Base-by-base conservation (phyloP, 2,113 vertebrate genomes). In the Beaufortia kweichowensis region DNA sequence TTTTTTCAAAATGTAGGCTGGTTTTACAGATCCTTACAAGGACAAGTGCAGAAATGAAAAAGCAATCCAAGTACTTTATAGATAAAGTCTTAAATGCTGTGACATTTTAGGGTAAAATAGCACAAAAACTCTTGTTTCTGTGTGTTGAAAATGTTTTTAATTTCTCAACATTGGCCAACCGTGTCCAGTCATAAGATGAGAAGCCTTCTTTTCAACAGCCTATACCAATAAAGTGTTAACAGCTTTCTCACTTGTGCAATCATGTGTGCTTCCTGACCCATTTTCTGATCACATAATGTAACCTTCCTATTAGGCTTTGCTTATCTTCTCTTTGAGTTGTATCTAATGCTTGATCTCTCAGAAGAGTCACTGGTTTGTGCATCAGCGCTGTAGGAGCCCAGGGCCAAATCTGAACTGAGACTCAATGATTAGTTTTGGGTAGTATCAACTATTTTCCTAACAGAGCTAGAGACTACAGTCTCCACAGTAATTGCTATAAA, bases 291-390 rank as follows among this genome's bases (percentile, higher is more conserved):
- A 59, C 17, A 41, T 41, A 3, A 24, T 57, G 6, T n/a, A 28
- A 5, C 17, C 48, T 26, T 26, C 5, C 23, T 19, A 33, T 5
- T n/a, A 19, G 8, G 19, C 50, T 26, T 79, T 69, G 43, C 64
- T 68, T 72, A 57, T 66, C 15, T 28, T 82, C 74, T 23, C 23
- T 41, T 83, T 67, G 71, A 73, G 55, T 65, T 75, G 75, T 15
- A 82, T 81, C 68, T 85, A 71, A 60, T 77, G 70, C 81, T 80
- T 46, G 28, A 57, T 73, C 31, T 50, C 39, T 50, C 81, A 84
- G 61, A 73, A 81, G 46, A 39, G 67, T 24, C 59, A 46, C 86
- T 88, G 89, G 63, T 87, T 90, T 88, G 84, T 82, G 82, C 81
- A 87, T 91, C 83, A 89, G 80, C 66, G 21, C 26, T 39, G n/a